Evolutionary conservation across 2,113 vertebrate species (phyloP).

Genomic region (Bufo gargarizans): DNA sequence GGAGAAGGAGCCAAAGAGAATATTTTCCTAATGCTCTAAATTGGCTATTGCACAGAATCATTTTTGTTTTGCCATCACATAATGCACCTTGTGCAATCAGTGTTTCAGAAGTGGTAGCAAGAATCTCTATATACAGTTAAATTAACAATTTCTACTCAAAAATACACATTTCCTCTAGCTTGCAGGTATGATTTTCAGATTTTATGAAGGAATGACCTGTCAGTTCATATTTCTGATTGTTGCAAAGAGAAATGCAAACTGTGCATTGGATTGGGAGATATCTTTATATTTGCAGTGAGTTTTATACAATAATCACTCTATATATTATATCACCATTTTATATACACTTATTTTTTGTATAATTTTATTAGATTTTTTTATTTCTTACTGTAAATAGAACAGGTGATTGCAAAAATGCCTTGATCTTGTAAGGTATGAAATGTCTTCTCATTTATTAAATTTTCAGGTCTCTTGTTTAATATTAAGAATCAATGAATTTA

Average conservation of each 20-base stretch:
- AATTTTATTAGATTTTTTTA: conserved; percentile 1
- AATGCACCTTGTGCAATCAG: background rate
- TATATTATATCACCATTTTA: background rate
- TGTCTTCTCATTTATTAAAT: background rate
- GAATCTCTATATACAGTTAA: background rate
- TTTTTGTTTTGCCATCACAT: conserved; percentile 1
- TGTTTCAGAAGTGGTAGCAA: background rate
- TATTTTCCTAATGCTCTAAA: background rate
- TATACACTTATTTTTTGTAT: conserved; percentile 3
- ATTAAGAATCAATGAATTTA: background rate
- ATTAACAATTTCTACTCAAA: background rate
- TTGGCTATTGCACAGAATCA: conserved; percentile 7
- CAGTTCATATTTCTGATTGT: background rate
- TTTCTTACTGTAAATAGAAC: conserved; percentile 1
- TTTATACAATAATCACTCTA: background rate
- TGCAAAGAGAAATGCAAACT: background rate
- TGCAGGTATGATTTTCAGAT: background rate
- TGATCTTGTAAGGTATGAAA: background rate
- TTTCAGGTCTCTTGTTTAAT: background rate
- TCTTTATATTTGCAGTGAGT: background rate
- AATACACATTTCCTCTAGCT: background rate
- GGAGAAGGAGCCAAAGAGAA: background rate
- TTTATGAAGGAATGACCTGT: background rate
- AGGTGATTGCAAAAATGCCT: background rate
- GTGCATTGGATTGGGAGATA: background rate